Evolutionary conservation across 2,888 invertebrate genomes (phyloP), one percentile per base, ranked within the genome.

Genomic region (Drosophila barbarae): DNA sequence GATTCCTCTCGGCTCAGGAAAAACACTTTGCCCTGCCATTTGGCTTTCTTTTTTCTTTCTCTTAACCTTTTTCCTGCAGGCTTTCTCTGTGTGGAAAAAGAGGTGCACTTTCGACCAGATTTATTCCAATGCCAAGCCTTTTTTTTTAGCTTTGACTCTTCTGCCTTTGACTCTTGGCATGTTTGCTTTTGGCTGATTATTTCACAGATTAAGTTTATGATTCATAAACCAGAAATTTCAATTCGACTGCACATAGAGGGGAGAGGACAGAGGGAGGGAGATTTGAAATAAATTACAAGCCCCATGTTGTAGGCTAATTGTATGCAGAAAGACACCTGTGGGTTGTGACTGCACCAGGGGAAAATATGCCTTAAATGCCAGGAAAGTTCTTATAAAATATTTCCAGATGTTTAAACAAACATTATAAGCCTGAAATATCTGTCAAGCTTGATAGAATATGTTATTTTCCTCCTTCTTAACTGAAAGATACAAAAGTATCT

Each of bases 231-330:
- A 56, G 68, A 65, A 71, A 69, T 72, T 69, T 65, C 54, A 61
- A 69, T 72, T 72, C 57, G 42, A 70, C 52, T 42, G 55, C 44
- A 21, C 21, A 13, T 21, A 8, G 59, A 51, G 35, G 30, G 23
- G 26, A 35, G 21, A 26, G 12, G 21, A 1, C 6, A 3, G 26
- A 26, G 23, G 12, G 23, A 3, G 28, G 26, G 50, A 42, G 51
- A 44, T 63, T 71, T 78, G 69, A 78, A 74, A 81, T 84, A 84
- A 78, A 81, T 84, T 84, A 70, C 76, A 44, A 64, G 44, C 63
- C 15, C 73, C 69, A 21, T 7, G 73, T 84, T 80, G 84, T 77
- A 72, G 85, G 77, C 85, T 85, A 85, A 82, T 82, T 82, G 81
- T 85, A 80, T 80, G 84, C 81, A 77, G 67, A 71, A 26, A 50